These are phyloP conservation scores for Yasuhikotakia modesta DNA, from an alignment of 2,797 vertebrate species.

Conservation along the genomic window DNA sequence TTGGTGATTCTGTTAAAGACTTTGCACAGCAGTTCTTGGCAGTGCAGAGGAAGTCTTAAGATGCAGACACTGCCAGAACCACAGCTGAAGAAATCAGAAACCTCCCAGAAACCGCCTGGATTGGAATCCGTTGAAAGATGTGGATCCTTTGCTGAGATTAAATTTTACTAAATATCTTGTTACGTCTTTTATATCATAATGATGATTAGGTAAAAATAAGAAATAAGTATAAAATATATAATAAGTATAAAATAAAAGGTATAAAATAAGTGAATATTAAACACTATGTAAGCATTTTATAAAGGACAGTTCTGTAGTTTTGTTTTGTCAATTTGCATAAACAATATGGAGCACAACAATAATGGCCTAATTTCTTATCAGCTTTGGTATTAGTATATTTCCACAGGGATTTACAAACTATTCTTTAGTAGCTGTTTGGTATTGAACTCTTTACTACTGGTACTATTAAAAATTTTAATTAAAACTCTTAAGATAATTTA, in stretches of 20 bases:
- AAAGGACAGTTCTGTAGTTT: not conserved
- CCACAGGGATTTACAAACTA: not conserved
- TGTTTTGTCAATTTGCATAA: not conserved
- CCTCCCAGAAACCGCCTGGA: not conserved
- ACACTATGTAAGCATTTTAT: not conserved
- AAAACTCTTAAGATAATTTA: too few species aligned
- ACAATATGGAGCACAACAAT: not conserved
- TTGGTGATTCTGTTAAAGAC: too few species aligned
- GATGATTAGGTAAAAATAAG: not conserved
- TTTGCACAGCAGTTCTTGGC: too few species aligned
- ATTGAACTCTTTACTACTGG: too few species aligned
- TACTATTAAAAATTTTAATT: too few species aligned
- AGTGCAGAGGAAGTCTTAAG: too few species aligned
- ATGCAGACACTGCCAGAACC: too few species aligned
- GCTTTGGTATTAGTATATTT: not conserved
- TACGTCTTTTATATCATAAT: not conserved
- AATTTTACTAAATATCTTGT: not conserved
- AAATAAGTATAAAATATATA: too few species aligned
- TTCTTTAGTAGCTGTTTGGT: too few species aligned
- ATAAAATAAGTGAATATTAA: not conserved
- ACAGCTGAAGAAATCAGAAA: too few species aligned
- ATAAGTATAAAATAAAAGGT: too few species aligned
- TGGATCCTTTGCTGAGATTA: slow-evolving; percentile 8
- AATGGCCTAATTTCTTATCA: not conserved
- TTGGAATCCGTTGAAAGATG: slow-evolving; percentile 1